Evolutionary conservation across 2,113 vertebrate species (phyloP).

Genomic region (Prionailurus bengalensis): DNA sequence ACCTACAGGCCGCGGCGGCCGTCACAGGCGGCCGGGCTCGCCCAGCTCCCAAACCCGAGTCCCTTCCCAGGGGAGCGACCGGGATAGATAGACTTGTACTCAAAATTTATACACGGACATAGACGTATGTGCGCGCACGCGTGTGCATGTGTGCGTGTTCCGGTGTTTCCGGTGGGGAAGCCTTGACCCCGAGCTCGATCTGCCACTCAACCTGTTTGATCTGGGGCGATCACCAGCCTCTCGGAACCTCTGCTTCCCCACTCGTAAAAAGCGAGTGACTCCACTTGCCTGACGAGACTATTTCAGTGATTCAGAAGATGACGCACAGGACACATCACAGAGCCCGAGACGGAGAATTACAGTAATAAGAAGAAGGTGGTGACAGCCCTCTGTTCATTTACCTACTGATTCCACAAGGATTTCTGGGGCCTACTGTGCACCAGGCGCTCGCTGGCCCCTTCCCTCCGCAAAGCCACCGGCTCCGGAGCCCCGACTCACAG

Average conservation of each 20-base stretch:
- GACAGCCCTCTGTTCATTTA: neutral
- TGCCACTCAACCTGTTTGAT: neutral
- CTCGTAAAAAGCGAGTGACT: neutral
- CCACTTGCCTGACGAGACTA: neutral
- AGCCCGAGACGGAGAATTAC: neutral
- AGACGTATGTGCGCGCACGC: rapidly evolving
- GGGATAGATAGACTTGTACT: neutral
- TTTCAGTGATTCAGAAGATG: neutral
- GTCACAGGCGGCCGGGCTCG: rapidly evolving
- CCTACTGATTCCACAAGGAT: neutral
- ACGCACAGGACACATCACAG: rapidly evolving
- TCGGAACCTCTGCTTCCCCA: neutral
- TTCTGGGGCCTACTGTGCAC: neutral
- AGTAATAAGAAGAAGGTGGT: neutral
- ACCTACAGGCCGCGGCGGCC: neutral
- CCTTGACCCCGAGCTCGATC: neutral
- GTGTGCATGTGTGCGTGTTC: neutral
- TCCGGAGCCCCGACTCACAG: neutral
- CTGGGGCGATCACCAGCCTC: neutral
- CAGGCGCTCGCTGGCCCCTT: neutral
- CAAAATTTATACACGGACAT: neutral
- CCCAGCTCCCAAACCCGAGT: neutral
- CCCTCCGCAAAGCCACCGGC: rapidly evolving
- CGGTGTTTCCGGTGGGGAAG: neutral
- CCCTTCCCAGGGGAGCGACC: neutral